phyloP scores from a whole-genome alignment of 92 coral and sea anemone genomes.

The Epizoanthus stellaris region DNA sequence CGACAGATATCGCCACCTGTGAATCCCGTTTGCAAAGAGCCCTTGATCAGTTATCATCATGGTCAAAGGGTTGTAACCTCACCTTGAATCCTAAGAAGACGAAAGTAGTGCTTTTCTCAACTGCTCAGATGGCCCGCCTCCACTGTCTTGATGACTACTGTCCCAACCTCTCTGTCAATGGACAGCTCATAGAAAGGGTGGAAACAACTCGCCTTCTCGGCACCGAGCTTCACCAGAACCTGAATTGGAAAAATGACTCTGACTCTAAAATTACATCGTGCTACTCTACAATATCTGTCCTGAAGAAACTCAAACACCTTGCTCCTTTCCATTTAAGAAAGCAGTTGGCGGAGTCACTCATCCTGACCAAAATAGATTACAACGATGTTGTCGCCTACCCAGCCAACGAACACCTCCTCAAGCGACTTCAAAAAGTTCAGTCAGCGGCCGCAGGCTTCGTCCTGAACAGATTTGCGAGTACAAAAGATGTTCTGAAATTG shows the following conservation, averaged over 20 bases:
- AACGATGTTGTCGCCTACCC: slow-evolving; percentile 45
- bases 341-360: slow-evolving; percentile 41
- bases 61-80: slow-evolving; percentile 32
- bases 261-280: slow-evolving; percentile 34
- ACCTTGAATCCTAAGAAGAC: slow-evolving; percentile 42
- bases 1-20: slow-evolving; percentile 38
- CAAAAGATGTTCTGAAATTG: slow-evolving; percentile 22
- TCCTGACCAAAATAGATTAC: slow-evolving; percentile 47
- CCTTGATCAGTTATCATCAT: slow-evolving; percentile 39
- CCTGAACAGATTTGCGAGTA: slow-evolving; percentile 27
- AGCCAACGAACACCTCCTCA: slow-evolving; percentile 32
- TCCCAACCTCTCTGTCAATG: slow-evolving; percentile 41
- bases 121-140: slow-evolving; percentile 39
- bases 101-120: slow-evolving; percentile 36
- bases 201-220: slow-evolving; percentile 43
- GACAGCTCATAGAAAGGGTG: slow-evolving; percentile 7
- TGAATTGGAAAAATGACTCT: slow-evolving; percentile 22
- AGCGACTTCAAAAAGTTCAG: slow-evolving; percentile 23
- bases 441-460: slow-evolving; percentile 32
- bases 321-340: slow-evolving; percentile 50
- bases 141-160: slow-evolving; percentile 31
- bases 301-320: slow-evolving; percentile 46
- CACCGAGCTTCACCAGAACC: slow-evolving; percentile 43
- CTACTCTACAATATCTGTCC: slow-evolving; percentile 29
- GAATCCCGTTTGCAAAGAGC: slow-evolving; percentile 42